phyloP scores from a whole-genome alignment of 2,113 vertebrate species.

The Pelvicachromis taeniatus region DNA sequence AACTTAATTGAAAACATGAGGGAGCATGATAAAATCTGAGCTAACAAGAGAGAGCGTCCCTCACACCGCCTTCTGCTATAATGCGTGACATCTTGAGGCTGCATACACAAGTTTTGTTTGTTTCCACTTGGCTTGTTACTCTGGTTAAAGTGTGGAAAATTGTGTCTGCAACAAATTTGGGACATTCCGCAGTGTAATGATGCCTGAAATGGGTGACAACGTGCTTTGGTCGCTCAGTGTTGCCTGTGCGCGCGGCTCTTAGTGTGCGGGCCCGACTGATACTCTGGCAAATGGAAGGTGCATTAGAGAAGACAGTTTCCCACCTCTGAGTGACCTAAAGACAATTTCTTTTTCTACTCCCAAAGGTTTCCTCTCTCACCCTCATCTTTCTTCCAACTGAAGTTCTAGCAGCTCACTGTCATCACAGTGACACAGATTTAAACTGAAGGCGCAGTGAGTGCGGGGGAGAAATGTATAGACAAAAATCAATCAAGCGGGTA shows the following conservation, averaged over 20 bases:
- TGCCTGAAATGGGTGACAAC: slow-evolving; percentile 44
- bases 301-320: slow-evolving; percentile 47
- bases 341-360: slow-evolving; percentile 11
- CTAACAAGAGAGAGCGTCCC: background rate
- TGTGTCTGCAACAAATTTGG: slow-evolving; percentile 37
- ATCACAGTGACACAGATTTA: background rate
- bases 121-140: slow-evolving; percentile 22
- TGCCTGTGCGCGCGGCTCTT: background rate
- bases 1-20: background rate
- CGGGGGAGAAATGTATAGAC: background rate
- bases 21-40: background rate
- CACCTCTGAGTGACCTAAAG: slow-evolving; percentile 34
- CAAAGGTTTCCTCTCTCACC: background rate
- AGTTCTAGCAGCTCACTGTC: background rate
- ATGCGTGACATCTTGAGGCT: background rate
- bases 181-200: slow-evolving; percentile 46
- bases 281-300: slow-evolving; percentile 53
- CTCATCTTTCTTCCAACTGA: background rate
- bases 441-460: background rate
- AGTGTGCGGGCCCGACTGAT: slow-evolving; percentile 16
- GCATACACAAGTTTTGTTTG: slow-evolving; percentile 26
- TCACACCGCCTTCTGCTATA: background rate
- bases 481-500: background rate
- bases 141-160: slow-evolving; percentile 34
- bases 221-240: background rate